Evolutionary conservation across 1,140 invertebrate genomes (phyloP), one percentile per base, ranked within the genome.

Genomic region (Mercenaria mercenaria): DNA sequence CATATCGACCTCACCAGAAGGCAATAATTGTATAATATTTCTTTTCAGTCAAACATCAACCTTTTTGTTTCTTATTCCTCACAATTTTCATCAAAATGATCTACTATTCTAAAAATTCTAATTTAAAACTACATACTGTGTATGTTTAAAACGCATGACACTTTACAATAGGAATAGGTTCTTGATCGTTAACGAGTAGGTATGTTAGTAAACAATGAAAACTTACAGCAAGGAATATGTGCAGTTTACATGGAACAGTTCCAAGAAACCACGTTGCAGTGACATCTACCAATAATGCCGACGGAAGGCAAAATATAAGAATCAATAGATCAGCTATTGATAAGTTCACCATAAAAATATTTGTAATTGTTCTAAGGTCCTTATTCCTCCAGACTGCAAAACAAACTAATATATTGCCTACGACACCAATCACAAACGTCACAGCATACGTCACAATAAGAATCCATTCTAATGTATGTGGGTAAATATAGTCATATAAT

Each of bases 311-410:
- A 83, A 98, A 97, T 10, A 99, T 93, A 81, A 99, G 97, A 61
- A 99, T 98, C 93, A 99, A 96, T 85, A 99, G 97, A 95, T 99
- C 98, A 0, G 98, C 98, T 0, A 98, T 96, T 0, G 98, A 98
- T 90, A 99, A 96, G 94, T 99, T 99, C 15, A 98, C 98, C 91
- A 99, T 98, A 95, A 99, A 98, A 94, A 98, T 98, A 96, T 99
- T 99, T 0, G 98, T 99, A 10, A 98, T 98, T 94, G 98, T 98
- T 52, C 98, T 96, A n/a, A 99, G 98, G 0, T 97, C 96, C 50
- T 97, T 97, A 94, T 98, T 98, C 43, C 97, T 96, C 91, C 98
- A 98, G 0, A 99, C 98, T 0, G 98, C 98, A 11, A 98, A 96
- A 93, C 98, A 98, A 4, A 99, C 98, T 18, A 99, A 96, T 4